Base-by-base conservation (phyloP, 2,797 vertebrate species). In the Tragelaphus eurycerus region DNA sequence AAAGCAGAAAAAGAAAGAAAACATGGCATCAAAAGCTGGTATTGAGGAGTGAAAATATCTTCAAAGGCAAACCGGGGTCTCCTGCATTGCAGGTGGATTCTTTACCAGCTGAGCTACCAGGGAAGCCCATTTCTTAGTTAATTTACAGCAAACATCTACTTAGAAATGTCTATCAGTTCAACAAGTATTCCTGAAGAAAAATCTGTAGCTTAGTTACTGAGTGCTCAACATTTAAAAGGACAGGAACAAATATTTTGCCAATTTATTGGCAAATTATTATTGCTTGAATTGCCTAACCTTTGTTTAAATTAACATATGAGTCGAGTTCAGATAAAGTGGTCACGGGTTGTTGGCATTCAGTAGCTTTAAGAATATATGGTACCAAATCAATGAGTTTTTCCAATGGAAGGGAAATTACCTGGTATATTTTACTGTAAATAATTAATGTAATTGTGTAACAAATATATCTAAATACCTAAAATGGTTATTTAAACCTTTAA, bases 1-100 rank as follows among this genome's bases (percentile, higher is more conserved):
- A 74, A 96, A 96, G 92, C 14, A 87, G 34, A 86, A 74, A 96
- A 96, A 94, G 14, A 85, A 43, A 96, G 48, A 97, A 85, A 96
- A 43, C 17, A 89, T 7, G 38, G 48, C 50, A 92, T 78, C 25
- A n/a, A 62, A 93, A 94, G 62, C 59, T 97, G 87, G 55, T 88
- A 86, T 38, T 85, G n/a, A 48, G 59, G 86, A 55, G 19, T 94
- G 81, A 94, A 84, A 83, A 82, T 50, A 94, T 82, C 59, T 93
- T 97, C 57, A 91, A 92, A 96, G 76, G 57, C 0, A 2, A 71
- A 71, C 19, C 2, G 0, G 67, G 5, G 34, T 71, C 64, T 71
- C n/a, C 19, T 71, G 67, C 21, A 71, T 23, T 38, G 67, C 19
- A 71, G 67, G 34, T 38, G 19, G 67, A 38, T 71, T 71, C 67